Evolutionary conservation across 2,888 invertebrate species (phyloP).

Genomic region (Cylloceria caligata): DNA sequence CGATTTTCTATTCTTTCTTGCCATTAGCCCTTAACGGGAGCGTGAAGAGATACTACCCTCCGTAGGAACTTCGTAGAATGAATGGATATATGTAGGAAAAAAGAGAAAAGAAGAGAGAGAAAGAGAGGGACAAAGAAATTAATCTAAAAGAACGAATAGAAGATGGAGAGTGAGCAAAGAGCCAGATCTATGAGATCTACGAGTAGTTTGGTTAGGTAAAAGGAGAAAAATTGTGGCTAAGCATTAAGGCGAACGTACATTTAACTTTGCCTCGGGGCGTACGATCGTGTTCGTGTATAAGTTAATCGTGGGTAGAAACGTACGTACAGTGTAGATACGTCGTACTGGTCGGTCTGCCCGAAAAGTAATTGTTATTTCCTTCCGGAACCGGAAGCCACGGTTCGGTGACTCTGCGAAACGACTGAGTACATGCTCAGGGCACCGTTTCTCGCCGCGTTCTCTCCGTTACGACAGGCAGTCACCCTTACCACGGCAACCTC

Average conservation of each 20-base stretch:
- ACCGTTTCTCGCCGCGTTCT: conserved; percentile 32
- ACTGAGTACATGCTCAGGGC: conserved; percentile 56
- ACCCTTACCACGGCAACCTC: conserved; percentile 20
- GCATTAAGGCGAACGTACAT: conserved; percentile 68
- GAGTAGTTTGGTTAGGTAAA: conserved; percentile 48
- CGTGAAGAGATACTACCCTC: background rate
- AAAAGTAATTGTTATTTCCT: conserved; percentile 73
- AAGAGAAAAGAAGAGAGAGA: background rate
- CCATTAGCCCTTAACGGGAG: background rate
- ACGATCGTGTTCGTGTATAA: conserved; percentile 46
- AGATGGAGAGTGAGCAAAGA: conserved; percentile 35
- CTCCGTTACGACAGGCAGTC: conserved; percentile 46
- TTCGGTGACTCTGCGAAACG: conserved; percentile 68
- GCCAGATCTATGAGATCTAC: conserved; percentile 48
- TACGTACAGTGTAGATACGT: conserved; percentile 49
- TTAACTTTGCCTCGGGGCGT: conserved; percentile 63
- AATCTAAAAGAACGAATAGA: too few relatives aligned
- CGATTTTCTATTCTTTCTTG: background rate
- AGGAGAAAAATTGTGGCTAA: conserved; percentile 67
- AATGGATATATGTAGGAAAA: background rate
- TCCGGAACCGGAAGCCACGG: conserved; percentile 69
- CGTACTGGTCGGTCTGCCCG: conserved; percentile 58
- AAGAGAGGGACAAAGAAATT: conserved; percentile 1
- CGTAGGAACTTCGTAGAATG: conserved; percentile 17
- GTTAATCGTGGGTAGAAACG: conserved; percentile 33